Conservation (phyloP, 1,140 invertebrate genomes). For the Anthonomus grandis region DNA sequence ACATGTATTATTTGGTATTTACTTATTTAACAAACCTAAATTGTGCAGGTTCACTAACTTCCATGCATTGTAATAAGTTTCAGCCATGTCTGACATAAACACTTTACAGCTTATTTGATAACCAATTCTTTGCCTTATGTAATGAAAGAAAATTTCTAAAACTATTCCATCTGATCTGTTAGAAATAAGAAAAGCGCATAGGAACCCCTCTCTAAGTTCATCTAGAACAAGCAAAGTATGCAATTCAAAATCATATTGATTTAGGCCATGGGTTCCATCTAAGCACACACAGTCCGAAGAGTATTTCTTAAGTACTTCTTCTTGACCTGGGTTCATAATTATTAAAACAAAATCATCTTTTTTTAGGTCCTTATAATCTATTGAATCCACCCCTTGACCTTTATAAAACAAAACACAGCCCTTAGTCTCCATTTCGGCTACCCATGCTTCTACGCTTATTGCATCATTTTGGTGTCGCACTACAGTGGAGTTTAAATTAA, state of each 20-base stretch:
- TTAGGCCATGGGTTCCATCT: slow-evolving; percentile 20
- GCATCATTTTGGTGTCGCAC: slow-evolving; percentile 2
- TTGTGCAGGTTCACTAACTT: background rate
- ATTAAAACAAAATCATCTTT: slow-evolving; percentile 3
- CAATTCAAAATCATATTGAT: slow-evolving; percentile 17
- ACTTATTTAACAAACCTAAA: slow-evolving; percentile 6
- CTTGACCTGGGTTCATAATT: slow-evolving; percentile 9
- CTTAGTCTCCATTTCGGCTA: background rate
- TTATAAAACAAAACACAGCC: slow-evolving; percentile 14
- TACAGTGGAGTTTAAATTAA: background rate
- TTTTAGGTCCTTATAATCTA: slow-evolving; percentile 1
- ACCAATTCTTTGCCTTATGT: background rate
- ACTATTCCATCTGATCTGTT: slow-evolving; percentile 8
- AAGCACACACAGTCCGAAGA: slow-evolving; percentile 12
- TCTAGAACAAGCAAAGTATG: slow-evolving; percentile 14
- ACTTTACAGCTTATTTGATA: background rate
- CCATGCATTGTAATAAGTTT: slow-evolving; percentile 20
- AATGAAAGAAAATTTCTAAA: background rate
- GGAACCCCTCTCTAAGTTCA: slow-evolving; percentile 13
- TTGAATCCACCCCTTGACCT: background rate
- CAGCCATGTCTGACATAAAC: slow-evolving; percentile 15
- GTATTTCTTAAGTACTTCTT: slow-evolving; percentile 10
- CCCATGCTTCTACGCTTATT: slow-evolving; percentile 12
- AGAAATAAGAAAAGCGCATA: slow-evolving; percentile 12
- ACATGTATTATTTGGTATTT: background rate